Conservation (phyloP, 2,888 invertebrate genomes). For the Cephus pygmeus region DNA sequence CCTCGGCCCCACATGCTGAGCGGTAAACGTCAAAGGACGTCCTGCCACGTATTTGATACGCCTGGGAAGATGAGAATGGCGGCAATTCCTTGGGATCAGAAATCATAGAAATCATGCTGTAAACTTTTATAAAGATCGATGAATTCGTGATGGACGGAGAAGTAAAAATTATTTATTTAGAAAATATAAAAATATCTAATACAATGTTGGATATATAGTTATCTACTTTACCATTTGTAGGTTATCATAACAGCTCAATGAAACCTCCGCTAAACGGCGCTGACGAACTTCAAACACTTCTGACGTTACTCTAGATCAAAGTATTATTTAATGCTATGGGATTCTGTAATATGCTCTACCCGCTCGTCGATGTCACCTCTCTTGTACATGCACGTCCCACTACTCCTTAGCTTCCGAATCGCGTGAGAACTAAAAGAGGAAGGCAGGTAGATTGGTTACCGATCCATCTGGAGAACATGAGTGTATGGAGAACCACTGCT, state of each 20-base stretch:
- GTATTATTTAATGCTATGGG: neutral
- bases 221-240: neutral
- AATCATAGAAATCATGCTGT: neutral
- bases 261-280: neutral
- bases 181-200: neutral
- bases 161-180: neutral
- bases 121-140: neutral
- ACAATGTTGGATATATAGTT: neutral
- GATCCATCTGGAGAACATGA: constrained; percentile 12
- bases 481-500: constrained; percentile 25
- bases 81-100: neutral
- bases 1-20: constrained; percentile 32
- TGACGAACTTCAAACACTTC: neutral
- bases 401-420: constrained; percentile 3
- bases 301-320: neutral
- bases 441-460: constrained; percentile 24
- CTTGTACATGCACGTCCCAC: neutral
- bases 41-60: constrained; percentile 30
- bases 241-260: neutral
- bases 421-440: constrained; percentile 28
- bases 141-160: neutral
- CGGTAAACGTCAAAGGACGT: constrained; percentile 24
- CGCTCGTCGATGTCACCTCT: constrained; percentile 1
- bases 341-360: neutral
- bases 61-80: neutral